phyloP scores from a whole-genome alignment of 2,797 vertebrate genomes.

The Microchirus variegatus region DNA sequence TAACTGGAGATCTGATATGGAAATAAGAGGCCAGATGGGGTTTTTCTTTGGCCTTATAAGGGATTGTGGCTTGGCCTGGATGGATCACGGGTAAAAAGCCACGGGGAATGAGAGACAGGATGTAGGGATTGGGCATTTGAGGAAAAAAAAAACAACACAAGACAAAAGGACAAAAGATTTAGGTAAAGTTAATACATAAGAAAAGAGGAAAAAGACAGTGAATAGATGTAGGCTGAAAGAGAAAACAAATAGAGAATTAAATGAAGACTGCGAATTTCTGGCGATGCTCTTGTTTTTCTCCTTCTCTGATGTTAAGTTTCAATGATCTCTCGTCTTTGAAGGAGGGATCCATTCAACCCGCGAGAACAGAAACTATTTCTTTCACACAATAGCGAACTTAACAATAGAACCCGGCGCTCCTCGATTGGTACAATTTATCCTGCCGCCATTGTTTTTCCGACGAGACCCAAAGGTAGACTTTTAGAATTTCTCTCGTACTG shows the following conservation, averaged over 20 bases:
- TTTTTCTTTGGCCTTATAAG: slow-evolving; percentile 76
- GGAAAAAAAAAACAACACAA: neutral
- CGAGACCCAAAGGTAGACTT: slow-evolving; percentile 56
- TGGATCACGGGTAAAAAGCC: slow-evolving; percentile 65
- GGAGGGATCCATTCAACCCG: slow-evolving; percentile 51
- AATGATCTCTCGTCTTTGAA: slow-evolving; percentile 52
- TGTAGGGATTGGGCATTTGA: neutral
- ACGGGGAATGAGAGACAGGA: slow-evolving; percentile 47
- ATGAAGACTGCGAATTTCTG: slow-evolving; percentile 22
- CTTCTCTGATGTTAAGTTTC: slow-evolving; percentile 27
- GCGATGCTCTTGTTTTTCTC: slow-evolving; percentile 41
- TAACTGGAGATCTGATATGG: slow-evolving; percentile 77
- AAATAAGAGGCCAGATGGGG: slow-evolving; percentile 74
- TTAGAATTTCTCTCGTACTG: slow-evolving; percentile 35
- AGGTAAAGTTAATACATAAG: slow-evolving; percentile 14
- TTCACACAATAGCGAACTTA: slow-evolving; percentile 53
- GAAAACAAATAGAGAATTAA: slow-evolving; percentile 18
- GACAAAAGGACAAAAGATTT: slow-evolving; percentile 28
- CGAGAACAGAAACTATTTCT: slow-evolving; percentile 70
- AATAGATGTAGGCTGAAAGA: neutral
- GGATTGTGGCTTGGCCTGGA: slow-evolving; percentile 69
- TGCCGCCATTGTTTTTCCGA: slow-evolving; percentile 66
- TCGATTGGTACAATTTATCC: slow-evolving; percentile 51
- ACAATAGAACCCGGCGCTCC: slow-evolving; percentile 54
- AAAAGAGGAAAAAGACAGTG: neutral